phyloP scores from a whole-genome alignment of 2,113 vertebrate genomes.

The Vidua chalybeata region DNA sequence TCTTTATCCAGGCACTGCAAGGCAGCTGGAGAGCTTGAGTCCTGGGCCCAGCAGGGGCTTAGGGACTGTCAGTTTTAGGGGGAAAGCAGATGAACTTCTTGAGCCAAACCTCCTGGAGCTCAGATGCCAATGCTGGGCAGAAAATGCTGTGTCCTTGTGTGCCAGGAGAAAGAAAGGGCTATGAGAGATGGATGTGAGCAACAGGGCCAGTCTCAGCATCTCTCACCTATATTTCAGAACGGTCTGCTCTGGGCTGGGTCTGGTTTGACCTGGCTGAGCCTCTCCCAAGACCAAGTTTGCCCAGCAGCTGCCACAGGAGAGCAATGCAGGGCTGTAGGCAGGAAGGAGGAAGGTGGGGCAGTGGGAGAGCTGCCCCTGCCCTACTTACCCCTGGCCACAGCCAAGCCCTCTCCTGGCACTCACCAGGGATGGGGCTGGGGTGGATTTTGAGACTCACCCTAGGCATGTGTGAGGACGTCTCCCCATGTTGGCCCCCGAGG shows the following conservation, averaged over 20 bases:
- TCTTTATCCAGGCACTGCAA: neutral
- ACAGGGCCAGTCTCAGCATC: neutral
- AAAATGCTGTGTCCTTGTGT: neutral
- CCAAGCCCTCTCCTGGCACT: neutral
- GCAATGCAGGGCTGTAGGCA: neutral
- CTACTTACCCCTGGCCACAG: rapidly evolving
- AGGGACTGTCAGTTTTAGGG: neutral
- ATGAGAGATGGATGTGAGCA: neutral
- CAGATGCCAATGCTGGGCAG: neutral
- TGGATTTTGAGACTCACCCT: neutral
- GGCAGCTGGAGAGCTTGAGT: neutral
- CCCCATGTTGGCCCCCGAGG: rapidly evolving
- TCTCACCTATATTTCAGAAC: neutral
- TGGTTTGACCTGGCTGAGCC: neutral
- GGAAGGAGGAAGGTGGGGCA: neutral
- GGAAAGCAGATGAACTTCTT: neutral
- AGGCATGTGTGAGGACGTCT: neutral
- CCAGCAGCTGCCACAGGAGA: neutral
- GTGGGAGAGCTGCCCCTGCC: neutral
- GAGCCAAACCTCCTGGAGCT: neutral
- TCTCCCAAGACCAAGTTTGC: neutral
- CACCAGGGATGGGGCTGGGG: neutral
- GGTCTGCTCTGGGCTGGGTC: neutral
- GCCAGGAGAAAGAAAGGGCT: neutral
- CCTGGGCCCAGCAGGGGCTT: neutral